These are phyloP conservation scores for Limnephilus auricula DNA, from an alignment of 2,888 invertebrate genomes.

Conservation along the genomic window DNA sequence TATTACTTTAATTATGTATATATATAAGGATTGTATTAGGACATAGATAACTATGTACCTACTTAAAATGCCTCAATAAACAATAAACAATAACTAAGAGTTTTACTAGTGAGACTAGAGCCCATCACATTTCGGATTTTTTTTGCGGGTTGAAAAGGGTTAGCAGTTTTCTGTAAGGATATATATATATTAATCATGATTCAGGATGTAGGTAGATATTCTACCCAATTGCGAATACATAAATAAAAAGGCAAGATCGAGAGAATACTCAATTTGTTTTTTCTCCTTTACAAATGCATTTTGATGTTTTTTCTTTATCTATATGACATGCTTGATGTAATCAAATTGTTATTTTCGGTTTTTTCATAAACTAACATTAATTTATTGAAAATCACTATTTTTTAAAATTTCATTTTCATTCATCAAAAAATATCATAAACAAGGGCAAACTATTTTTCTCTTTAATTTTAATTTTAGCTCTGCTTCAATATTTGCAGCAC, in stretches of 20 bases:
- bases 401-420: background rate
- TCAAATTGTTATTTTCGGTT: background rate
- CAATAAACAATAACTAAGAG: too few species aligned
- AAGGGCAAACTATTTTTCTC: background rate
- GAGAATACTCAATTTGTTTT: background rate
- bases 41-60: too few species aligned
- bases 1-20: too few species aligned
- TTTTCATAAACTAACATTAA: background rate
- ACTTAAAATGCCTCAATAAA: too few species aligned
- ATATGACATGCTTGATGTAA: background rate
- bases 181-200: background rate
- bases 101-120: too few species aligned
- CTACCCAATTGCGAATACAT: background rate
- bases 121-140: too few species aligned
- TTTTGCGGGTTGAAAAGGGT: too few species aligned
- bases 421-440: background rate
- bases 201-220: background rate
- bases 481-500: constrained; percentile 2
- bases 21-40: too few species aligned
- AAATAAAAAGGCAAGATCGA: background rate
- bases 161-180: background rate
- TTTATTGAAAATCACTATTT: background rate
- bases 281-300: background rate
- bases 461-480: background rate
- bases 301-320: background rate